phyloP scores from a whole-genome alignment of 2,888 invertebrate genomes.

The Drosophila infuscata region DNA sequence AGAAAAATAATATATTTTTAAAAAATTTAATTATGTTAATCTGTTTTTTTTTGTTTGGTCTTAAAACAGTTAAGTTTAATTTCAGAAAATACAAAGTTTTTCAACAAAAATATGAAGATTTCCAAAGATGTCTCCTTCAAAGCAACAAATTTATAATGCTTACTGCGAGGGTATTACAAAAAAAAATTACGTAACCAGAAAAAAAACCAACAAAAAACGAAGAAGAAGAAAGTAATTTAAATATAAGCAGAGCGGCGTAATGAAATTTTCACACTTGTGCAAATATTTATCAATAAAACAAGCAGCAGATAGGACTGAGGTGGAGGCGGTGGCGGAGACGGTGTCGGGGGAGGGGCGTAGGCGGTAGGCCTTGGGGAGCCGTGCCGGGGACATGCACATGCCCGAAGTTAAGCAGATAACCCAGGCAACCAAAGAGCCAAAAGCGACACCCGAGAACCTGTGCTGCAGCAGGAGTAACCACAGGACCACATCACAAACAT shows the following conservation, averaged over 20 bases:
- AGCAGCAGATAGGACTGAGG: constrained; percentile 33
- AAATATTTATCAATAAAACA: constrained; percentile 82
- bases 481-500: constrained; percentile 54
- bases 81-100: background rate
- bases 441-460: constrained; percentile 26
- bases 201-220: constrained; percentile 20
- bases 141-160: background rate
- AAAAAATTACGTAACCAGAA: constrained; percentile 45
- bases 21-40: no score
- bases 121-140: background rate
- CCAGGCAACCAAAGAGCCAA: constrained; percentile 45
- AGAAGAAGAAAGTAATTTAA: constrained; percentile 76
- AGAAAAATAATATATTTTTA: background rate
- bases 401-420: constrained; percentile 78
- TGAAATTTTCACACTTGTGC: constrained; percentile 83
- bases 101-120: background rate
- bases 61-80: no score
- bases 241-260: constrained; percentile 81
- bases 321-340: background rate
- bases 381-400: constrained; percentile 50
- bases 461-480: constrained; percentile 22
- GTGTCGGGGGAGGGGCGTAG: no score
- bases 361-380: constrained; percentile 19
- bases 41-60: no score
- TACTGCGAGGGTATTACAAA: background rate